Conservation (phyloP, 2,888 invertebrate genomes). For the Pegoplata infirma region DNA sequence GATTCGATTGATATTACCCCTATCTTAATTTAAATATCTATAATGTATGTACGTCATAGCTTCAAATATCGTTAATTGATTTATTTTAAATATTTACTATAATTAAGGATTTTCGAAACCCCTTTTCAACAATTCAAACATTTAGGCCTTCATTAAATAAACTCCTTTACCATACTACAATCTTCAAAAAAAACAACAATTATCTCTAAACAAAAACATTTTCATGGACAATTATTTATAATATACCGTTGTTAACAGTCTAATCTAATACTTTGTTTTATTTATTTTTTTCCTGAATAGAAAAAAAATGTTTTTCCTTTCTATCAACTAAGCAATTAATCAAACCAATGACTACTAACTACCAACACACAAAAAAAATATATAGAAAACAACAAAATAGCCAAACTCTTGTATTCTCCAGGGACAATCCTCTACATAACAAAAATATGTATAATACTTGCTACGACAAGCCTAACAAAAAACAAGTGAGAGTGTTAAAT, state of each 20-base stretch:
- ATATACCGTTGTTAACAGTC: conserved; percentile 28
- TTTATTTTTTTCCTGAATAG: neutral
- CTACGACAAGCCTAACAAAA: neutral
- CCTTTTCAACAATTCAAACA: too few relatives aligned
- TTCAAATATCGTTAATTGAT: too few relatives aligned
- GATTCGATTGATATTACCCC: too few relatives aligned
- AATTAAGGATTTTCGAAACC: too few relatives aligned
- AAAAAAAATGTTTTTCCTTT: neutral
- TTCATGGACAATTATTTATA: conserved; percentile 47
- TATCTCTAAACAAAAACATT: neutral
- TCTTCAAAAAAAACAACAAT: neutral
- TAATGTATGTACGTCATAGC: too few relatives aligned
- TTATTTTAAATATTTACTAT: too few relatives aligned
- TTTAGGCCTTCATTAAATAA: too few relatives aligned
- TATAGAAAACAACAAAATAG: neutral
- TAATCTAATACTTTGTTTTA: conserved; percentile 16
- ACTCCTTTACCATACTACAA: too few relatives aligned
- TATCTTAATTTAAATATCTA: too few relatives aligned
- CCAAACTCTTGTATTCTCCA: neutral
- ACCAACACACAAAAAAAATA: neutral
- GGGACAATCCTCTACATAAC: neutral
- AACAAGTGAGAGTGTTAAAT: too few relatives aligned
- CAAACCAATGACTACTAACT: neutral
- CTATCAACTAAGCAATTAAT: neutral
- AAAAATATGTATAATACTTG: neutral